Base-by-base conservation (phyloP, 2,888 invertebrate species). In the Gastracanthus pulcherrimus region DNA sequence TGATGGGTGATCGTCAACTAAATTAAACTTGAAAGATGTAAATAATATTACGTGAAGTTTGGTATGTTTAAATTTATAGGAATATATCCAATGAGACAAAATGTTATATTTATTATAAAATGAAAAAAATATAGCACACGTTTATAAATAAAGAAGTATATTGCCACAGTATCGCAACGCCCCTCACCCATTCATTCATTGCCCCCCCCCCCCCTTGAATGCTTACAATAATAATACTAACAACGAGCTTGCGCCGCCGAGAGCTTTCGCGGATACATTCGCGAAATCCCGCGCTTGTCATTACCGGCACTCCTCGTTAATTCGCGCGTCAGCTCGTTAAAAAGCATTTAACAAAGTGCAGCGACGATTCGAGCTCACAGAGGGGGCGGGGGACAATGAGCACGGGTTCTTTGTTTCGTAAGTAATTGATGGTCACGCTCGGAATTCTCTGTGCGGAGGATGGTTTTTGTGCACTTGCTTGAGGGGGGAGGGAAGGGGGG, bases 341-440 rank as follows among this genome's bases (percentile, higher is more conserved):
- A 78, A 71, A 78, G 77, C 71, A 64, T 78, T 71, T 78, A 78
- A 78, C 77, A 69, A 71, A 78, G 64, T 62, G 70, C 45, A 36
- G 38, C 19, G n/a, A 26, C 31, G 48, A 29, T 34, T 55, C 26
- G 13, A 41, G 5, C 6, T 16, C 16, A 41, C 23, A 45, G 41
- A 38, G 36, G 48, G 29, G 26, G 62, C 9, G 62, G 6, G 26
- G 62, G 51, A 31, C n/a, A 75, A 45, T n/a, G 72, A 41, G 55
- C n/a, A 13, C 45, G 19, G 29, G 31, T 26, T 26, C 34, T 58
- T 60, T 34, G 23, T 55, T 38, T 38, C 29, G 5, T 7, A 13
- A 51, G 51, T 55, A 71, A 55, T 55, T 71, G 55, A 51, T 38
- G 36, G n/a, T 34, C 19, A n/a, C n/a, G n/a, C n/a, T n/a, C n/a